Base-by-base conservation (phyloP, 2,797 vertebrate genomes). In the Aplochiton taeniatus region DNA sequence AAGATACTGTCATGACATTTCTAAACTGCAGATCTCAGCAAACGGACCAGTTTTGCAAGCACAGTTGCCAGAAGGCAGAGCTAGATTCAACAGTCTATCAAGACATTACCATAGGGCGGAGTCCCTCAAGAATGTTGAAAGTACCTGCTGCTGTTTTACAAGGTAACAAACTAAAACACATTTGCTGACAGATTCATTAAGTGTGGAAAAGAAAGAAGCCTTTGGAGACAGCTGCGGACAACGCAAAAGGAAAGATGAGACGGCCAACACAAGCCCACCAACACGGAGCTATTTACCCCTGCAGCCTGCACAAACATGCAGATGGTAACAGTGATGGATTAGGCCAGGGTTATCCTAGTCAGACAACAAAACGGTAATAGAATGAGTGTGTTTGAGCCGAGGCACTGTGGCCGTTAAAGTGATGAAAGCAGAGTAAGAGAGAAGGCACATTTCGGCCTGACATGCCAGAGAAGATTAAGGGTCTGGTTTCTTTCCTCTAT, bases 321-420 rank as follows among this genome's bases (percentile, higher is more conserved):
- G 81, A 82, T 76, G 79, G 74, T 77, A 80, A 75, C 87, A 81
- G 81, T 91, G 91, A 92, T 88, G 88, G 90, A 93, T 91, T 89
- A 89, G 86, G 67, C 69, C 9, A 53, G 72, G 83, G 82, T 87
- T 83, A 87, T 70, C 76, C 81, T 67, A 71, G 86, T 82, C 78
- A 83, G 84, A 72, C 74, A 81, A 73, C 66, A 41, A 63, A 17
- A 45, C 18, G 77, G 81, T 83, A 89, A 87, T 64, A 82, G 85
- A 85, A 73, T 49, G 78, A 82, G 82, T 77, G 81, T 73, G 81
- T 79, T 82, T 66, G 72, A 77, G 51, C 70, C 48, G 41, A 63
- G 71, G 67, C 52, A 70, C 79, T 44, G 20, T 61, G 77, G 73
- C 77, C 53, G 52, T 68, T 72, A 54, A 79, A 84, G 86, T 85